Evolutionary conservation across 2,888 invertebrate genomes (phyloP).

Genomic region (Pheosia tremula): DNA sequence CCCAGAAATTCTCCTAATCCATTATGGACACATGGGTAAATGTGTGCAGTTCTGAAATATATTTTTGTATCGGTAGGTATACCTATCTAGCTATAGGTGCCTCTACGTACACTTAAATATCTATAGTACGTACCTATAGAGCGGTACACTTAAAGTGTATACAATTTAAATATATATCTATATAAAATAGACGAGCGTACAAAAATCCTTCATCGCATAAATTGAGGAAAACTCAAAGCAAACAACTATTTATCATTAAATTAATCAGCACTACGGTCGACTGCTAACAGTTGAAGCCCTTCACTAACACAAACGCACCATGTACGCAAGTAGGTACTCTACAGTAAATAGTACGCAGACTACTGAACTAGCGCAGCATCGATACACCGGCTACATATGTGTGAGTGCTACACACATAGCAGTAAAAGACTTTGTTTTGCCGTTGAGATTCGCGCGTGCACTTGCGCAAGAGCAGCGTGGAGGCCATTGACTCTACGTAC

Average conservation of each 20-base stretch:
- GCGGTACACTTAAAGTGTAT: no score
- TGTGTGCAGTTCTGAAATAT: no score
- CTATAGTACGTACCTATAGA: no score
- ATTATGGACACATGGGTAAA: no score
- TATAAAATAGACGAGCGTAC: constrained; percentile 17
- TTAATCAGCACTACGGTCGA: constrained; percentile 73
- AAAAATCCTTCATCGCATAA: constrained; percentile 59
- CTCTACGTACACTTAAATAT: no score
- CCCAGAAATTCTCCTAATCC: not conserved
- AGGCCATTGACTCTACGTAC: constrained; percentile 80
- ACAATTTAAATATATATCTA: not conserved
- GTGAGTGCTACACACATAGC: constrained; percentile 55
- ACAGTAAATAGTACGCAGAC: constrained; percentile 10
- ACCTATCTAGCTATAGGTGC: no score
- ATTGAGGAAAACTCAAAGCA: constrained; percentile 68
- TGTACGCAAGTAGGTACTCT: not conserved
- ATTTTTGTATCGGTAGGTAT: no score
- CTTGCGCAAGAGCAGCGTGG: constrained; percentile 81
- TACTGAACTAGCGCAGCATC: constrained; percentile 46
- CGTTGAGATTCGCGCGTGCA: constrained; percentile 82
- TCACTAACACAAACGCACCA: constrained; percentile 56
- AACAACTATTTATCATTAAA: constrained; percentile 71
- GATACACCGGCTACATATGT: constrained; percentile 42
- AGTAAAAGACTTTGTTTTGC: constrained; percentile 76
- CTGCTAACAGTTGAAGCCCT: constrained; percentile 70